Conservation (phyloP, 2,113 vertebrate genomes). For the Alethe castanea region DNA sequence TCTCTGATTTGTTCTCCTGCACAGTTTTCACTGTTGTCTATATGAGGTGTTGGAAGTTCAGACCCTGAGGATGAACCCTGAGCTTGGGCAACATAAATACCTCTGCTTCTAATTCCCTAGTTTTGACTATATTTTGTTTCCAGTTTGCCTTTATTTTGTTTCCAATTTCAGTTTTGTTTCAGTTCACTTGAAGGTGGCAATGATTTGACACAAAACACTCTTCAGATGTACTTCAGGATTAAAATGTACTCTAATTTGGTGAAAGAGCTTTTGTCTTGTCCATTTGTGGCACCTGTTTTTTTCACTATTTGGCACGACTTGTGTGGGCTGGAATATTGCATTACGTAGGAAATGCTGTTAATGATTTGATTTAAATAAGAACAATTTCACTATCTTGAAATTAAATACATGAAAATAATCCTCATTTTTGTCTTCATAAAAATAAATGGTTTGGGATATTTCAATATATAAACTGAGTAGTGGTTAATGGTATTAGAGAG, state of each 20-base stretch:
- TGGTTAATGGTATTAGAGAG: background rate
- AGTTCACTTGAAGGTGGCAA: background rate
- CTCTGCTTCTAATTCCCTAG: background rate
- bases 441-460: background rate
- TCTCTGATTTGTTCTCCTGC: background rate
- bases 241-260: background rate
- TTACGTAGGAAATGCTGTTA: background rate
- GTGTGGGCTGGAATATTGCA: background rate
- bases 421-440: background rate
- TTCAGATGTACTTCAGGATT: background rate
- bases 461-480: background rate
- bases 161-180: background rate
- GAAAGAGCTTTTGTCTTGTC: background rate
- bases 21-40: accelerated
- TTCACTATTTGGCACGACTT: background rate
- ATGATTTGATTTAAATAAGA: background rate
- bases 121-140: background rate
- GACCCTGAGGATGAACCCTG: background rate
- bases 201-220: background rate
- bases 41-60: background rate
- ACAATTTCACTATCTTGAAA: background rate
- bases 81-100: background rate
- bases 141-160: background rate
- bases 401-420: background rate
- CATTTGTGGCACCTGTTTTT: background rate